Evolutionary conservation across 1,140 invertebrate genomes (phyloP).

Genomic region (Drosophila nebulosa): DNA sequence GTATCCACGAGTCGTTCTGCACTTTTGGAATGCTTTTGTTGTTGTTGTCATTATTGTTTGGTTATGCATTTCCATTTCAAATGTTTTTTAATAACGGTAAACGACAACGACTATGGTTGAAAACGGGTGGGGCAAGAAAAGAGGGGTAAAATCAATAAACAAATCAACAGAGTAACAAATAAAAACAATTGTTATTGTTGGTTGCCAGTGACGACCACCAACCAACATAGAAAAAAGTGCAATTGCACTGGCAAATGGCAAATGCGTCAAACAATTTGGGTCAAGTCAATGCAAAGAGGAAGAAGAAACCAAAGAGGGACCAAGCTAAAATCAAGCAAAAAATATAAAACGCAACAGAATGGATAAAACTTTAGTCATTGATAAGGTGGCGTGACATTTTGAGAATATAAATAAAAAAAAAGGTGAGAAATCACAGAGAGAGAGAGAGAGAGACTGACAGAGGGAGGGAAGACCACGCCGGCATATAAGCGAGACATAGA

Average conservation of each 20-base stretch:
- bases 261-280: conserved; percentile 38
- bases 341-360: not conserved
- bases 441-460: conserved; percentile 1
- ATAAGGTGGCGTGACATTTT: conserved; percentile 68
- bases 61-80: not conserved
- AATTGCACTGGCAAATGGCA: conserved; percentile 16
- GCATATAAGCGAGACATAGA: conserved; percentile 4
- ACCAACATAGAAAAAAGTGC: conserved; percentile 29
- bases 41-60: not conserved
- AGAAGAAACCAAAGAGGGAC: not conserved
- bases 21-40: not conserved
- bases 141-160: conserved; percentile 47
- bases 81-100: not conserved
- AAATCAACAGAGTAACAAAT: conserved; percentile 29
- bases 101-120: not conserved
- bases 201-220: conserved; percentile 40
- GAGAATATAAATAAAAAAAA: conserved; percentile 17
- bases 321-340: not conserved
- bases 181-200: conserved; percentile 19
- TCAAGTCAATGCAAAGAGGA: conserved; percentile 18
- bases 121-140: not conserved
- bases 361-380: conserved; percentile 28
- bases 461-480: conserved; percentile 3
- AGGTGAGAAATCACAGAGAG: not conserved
- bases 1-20: not conserved